phyloP scores from a whole-genome alignment of 2,888 invertebrate species.

The Leucoptera coffeella region DNA sequence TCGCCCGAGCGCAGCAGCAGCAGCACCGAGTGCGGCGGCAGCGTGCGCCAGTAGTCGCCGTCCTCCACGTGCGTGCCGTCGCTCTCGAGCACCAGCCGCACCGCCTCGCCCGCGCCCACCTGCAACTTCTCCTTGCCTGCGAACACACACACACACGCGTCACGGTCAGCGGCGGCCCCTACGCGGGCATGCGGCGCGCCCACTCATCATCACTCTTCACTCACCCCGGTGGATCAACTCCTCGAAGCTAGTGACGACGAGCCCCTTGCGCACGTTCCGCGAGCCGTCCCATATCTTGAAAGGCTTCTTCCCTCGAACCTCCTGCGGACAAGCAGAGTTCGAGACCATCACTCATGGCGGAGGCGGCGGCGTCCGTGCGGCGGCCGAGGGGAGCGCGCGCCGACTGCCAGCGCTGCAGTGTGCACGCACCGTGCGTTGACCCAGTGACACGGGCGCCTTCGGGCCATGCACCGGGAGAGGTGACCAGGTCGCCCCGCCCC shows the following conservation, averaged over 20 bases:
- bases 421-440: constrained; percentile 49
- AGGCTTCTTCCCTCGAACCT: constrained; percentile 93
- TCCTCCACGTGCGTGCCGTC: constrained; percentile 97
- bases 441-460: constrained; percentile 42
- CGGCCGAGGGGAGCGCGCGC: no score
- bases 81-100: constrained; percentile 85
- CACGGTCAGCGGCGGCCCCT: no score
- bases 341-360: no score
- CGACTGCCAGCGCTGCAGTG: no score
- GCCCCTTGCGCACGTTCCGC: constrained; percentile 87
- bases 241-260: constrained; percentile 88
- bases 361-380: no score
- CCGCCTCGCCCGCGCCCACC: constrained; percentile 79
- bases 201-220: constrained; percentile 9
- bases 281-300: constrained; percentile 96
- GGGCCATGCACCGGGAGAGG: constrained; percentile 44
- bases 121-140: constrained; percentile 85
- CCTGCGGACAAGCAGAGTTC: constrained; percentile 60
- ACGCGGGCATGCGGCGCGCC: no score
- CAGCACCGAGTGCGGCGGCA: constrained; percentile 86
- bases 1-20: constrained; percentile 84
- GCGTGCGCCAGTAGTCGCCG: constrained; percentile 91
- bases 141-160: no score
- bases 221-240: constrained; percentile 77
- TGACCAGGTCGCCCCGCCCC: constrained; percentile 36